Percentiles rank a stretch among this genome's conserved stretches.
phyloP scores from a whole-genome alignment of 53 echinoderm and acorn worm genomes.

The Paelopatides confundens region DNA sequence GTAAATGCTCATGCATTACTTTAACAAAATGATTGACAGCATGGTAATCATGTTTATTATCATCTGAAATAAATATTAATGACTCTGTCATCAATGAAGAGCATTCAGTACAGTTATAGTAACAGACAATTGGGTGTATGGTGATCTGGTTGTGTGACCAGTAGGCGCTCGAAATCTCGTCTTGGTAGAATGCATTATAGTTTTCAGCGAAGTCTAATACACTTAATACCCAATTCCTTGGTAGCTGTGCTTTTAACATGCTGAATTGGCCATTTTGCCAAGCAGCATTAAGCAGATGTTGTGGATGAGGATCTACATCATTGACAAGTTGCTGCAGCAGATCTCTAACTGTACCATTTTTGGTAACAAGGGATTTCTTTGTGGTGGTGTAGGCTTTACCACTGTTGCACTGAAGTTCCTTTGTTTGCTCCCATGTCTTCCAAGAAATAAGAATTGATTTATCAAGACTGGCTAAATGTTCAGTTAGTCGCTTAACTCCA shows the following conservation, averaged over 20 bases:
- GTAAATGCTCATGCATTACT: background rate
- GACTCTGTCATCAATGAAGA: conserved; percentile 44
- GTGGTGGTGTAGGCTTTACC: background rate
- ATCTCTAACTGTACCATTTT: conserved; percentile 2
- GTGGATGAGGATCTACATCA: conserved; percentile 13
- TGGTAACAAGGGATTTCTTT: background rate
- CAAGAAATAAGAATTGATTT: conserved; percentile 3
- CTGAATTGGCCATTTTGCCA: conserved; percentile 49
- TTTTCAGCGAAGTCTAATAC: conserved; percentile 50
- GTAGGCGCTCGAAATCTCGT: conserved; percentile 55
- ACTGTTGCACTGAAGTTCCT: background rate
- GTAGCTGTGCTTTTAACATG: background rate
- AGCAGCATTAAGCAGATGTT: conserved; percentile 48
- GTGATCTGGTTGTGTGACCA: conserved; percentile 56
- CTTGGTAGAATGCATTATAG: conserved; percentile 50
- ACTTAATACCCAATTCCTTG: conserved; percentile 29
- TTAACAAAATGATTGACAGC: background rate
- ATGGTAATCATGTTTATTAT: conserved; percentile 38
- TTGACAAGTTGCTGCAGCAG: background rate
- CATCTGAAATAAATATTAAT: conserved; percentile 36
- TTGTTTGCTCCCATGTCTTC: conserved; percentile 49
- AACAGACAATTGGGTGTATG: conserved; percentile 49
- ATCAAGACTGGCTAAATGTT: background rate
- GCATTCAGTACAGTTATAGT: conserved; percentile 30
- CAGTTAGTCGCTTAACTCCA: conserved; percentile 1